Conservation (phyloP, 2,797 vertebrate genomes). For the Myotis daubentonii region DNA sequence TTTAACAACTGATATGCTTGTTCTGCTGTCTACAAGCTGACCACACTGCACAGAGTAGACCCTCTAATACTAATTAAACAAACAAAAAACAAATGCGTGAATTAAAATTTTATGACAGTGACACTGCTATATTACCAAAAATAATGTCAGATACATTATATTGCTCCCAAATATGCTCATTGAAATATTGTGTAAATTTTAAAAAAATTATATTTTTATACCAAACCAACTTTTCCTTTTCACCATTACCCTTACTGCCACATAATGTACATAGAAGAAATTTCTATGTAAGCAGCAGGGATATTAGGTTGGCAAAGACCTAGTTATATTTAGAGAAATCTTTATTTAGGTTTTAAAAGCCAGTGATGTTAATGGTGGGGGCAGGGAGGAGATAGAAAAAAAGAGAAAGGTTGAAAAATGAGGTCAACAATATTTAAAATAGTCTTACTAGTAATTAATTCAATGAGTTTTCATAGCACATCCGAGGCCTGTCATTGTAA, state of each 20-base stretch:
- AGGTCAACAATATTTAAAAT: neutral
- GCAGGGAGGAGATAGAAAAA: neutral
- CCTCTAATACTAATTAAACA: neutral
- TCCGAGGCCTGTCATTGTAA: neutral
- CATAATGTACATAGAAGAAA: conserved; percentile 3
- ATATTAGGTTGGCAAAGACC: neutral
- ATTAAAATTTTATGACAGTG: neutral
- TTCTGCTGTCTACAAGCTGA: neutral
- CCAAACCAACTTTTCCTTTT: neutral
- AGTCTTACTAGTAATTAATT: neutral
- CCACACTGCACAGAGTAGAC: neutral
- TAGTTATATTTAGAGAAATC: conserved; percentile 1
- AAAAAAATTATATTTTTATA: conserved; percentile 4
- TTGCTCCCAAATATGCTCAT: neutral
- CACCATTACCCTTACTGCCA: neutral
- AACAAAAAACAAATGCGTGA: conserved; percentile 28
- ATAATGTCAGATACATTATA: conserved; percentile 36
- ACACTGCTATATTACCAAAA: neutral
- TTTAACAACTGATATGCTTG: neutral
- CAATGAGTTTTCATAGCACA: neutral
- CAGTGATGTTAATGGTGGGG: neutral
- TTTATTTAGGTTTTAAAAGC: conserved; percentile 42
- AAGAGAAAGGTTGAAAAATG: neutral
- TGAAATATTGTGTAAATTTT: conserved; percentile 26
- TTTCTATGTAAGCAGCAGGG: neutral